Evolutionary conservation across 2,888 invertebrate genomes (phyloP), one percentile per base, ranked within the genome.

Genomic region (Lymantria dispar): DNA sequence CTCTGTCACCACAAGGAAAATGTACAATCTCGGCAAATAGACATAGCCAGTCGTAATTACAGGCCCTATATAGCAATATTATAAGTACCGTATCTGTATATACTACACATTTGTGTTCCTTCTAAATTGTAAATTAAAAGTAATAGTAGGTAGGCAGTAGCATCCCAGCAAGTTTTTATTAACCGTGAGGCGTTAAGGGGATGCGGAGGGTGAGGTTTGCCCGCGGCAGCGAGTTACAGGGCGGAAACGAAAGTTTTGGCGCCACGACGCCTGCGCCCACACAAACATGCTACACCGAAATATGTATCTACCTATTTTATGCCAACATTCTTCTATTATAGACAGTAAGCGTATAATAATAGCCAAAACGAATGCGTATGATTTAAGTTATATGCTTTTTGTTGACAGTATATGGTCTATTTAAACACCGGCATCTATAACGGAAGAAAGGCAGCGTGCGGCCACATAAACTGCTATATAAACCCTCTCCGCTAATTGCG

Each of bases 181-280:
- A 57, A 66, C 50, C 46, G 47, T 42, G 49, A 52, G 43, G 54
- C 56, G 58, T 55, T 61, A 54, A 48, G 45, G 62, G 57, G 48
- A 50, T 52, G 52, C 54, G 49, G 49, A 44, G 52, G 13, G 58
- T 10, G 58, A 53, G 52, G 53, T 50, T 45, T 48, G 61, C 58
- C 54, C 48, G 48, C 48, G 47, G 66, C 56, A 61, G 62, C 68
- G 68, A 64, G 66, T 61, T 62, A 67, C 60, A 57, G 62, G 61
- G 64, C 67, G 72, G 74, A 71, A 73, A 60, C 66, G 52, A 72
- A 76, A 77, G 67, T 76, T 80, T 76, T 62, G 70, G 71, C 70
- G 70, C 65, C 68, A 56, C 57, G 57, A 57, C 54, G 54, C 56
- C 58, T 60, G 54, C 51, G 49, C 52, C 54, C 52, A 45, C 44